Conservation (phyloP, 1,140 invertebrate genomes). For the Papilio helenus region DNA sequence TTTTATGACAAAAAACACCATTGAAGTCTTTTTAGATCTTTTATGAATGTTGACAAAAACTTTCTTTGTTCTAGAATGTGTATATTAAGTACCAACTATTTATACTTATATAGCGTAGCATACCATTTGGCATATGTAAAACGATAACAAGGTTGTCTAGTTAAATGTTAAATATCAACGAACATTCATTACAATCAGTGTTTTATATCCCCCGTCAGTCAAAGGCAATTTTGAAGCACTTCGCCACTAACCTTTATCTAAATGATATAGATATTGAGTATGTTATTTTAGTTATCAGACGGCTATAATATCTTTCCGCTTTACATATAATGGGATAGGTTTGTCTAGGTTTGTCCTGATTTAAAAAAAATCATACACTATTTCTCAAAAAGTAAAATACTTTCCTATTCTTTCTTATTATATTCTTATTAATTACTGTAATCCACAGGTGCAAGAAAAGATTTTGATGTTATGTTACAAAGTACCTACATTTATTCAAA, state of each 20-base stretch:
- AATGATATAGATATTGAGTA: too few relatives aligned
- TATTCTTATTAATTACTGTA: too few relatives aligned
- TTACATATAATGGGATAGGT: not conserved
- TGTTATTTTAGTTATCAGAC: not conserved
- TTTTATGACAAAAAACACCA: too few relatives aligned
- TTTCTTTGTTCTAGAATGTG: not conserved
- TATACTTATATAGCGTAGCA: not conserved
- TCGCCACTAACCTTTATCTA: not conserved
- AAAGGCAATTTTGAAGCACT: conserved; percentile 42
- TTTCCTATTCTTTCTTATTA: too few relatives aligned
- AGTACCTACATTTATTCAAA: too few relatives aligned
- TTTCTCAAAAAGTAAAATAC: not conserved
- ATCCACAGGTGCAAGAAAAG: too few relatives aligned
- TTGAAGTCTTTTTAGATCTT: too few relatives aligned
- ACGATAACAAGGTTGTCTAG: not conserved
- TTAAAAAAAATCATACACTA: not conserved
- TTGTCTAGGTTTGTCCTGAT: not conserved
- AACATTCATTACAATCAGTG: conserved; percentile 8
- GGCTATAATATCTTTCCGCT: not conserved
- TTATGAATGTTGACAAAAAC: too few relatives aligned
- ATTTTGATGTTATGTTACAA: too few relatives aligned
- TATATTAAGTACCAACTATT: not conserved
- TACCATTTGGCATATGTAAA: not conserved
- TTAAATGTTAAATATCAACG: not conserved
- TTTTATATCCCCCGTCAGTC: not conserved